phyloP scores from a whole-genome alignment of 2,113 vertebrate species.

The Orthonyx spaldingii region DNA sequence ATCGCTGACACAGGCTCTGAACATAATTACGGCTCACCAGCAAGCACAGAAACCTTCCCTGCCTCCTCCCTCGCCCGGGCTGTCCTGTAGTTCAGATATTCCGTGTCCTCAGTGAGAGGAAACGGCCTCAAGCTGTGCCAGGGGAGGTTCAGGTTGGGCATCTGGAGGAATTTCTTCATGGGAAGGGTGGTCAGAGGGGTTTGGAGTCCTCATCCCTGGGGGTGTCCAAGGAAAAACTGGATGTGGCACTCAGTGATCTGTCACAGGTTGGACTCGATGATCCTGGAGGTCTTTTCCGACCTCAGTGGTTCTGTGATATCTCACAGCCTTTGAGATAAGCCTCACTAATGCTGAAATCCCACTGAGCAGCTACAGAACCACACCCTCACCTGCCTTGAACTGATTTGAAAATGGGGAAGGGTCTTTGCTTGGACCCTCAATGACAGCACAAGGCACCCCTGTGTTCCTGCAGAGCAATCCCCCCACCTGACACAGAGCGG shows the following conservation, averaged over 20 bases:
- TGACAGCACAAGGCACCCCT: neutral
- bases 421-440: neutral
- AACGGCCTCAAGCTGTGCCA: accelerated
- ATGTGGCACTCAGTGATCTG: too few species aligned
- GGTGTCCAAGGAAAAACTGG: too few species aligned
- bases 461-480: neutral
- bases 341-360: neutral
- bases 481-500: neutral
- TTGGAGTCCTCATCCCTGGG: neutral
- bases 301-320: neutral
- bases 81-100: accelerated
- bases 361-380: neutral
- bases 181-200: neutral
- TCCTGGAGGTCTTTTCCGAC: neutral
- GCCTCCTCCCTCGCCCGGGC: neutral
- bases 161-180: neutral
- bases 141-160: neutral
- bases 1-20: neutral
- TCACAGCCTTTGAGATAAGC: too few species aligned
- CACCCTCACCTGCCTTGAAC: neutral
- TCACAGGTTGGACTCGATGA: neutral
- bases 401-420: neutral
- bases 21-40: neutral
- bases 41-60: neutral
- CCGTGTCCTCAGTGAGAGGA: neutral